Base-by-base conservation (phyloP, 1,140 invertebrate species). In the Drosophila elegans region DNA sequence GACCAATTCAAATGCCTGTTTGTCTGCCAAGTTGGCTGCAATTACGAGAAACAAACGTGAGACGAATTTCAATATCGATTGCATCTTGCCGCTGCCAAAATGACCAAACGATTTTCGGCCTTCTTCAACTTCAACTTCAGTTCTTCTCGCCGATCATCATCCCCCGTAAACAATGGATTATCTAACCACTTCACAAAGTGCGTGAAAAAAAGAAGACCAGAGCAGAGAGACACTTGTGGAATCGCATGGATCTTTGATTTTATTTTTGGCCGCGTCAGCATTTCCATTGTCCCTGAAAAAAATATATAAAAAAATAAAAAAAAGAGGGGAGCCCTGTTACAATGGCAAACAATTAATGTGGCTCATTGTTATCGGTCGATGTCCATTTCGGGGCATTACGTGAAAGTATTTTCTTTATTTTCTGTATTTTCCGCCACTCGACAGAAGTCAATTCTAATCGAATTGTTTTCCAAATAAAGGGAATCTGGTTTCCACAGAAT, bases 401-500 rank as follows among this genome's bases (percentile, higher is more conserved):
- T 86, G 83, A 86, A 86, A 86, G 78, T 82, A 86, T 81, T 86
- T 77, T 72, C 49, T 44, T 52, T 29, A 46, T 21, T 32, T 10
- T 36, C 46, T 74, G 64, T 46, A 36, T 32, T 45, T 55, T 39
- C 36, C 57, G 48, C 32, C 82, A 89, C 80, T 89, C 84, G 84
- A 89, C 84, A 89, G 84, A 89, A 89, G 84, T 89, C 84, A 89
- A 89, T 89, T 89, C 84, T 80, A 89, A 89, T 89, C 84, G 84
- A 89, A 89, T 89, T 84, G 84, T 88, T 83, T 88, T 74, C 64
- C 59, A 82, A 89, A 85, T 72, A 60, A 54, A 54, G 54, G 54
- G 21, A 62, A 21, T 62, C 68, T 42, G 51, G 51, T 60, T 83
- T 83, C 75, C 46, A 11, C 21, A 64, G 72, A 88, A 89, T 80